These are phyloP conservation scores for Clanis bilineata DNA, from an alignment of 2,888 invertebrate genomes.

Conservation along the genomic window DNA sequence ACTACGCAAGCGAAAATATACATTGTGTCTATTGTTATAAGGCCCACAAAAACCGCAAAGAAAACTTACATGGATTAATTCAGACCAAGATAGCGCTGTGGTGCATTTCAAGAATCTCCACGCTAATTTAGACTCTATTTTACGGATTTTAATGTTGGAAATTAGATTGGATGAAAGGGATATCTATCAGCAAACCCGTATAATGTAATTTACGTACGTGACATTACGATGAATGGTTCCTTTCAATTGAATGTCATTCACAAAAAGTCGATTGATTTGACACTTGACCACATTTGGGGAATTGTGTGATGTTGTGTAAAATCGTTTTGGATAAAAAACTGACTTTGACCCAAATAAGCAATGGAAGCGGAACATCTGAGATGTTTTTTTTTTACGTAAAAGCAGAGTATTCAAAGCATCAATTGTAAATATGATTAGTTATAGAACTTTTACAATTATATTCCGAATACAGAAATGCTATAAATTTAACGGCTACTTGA, in stretches of 20 bases:
- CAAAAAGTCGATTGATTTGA: slow-evolving; percentile 53
- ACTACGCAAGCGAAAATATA: slow-evolving; percentile 24
- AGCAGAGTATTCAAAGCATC: background rate
- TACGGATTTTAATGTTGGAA: background rate
- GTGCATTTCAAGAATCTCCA: background rate
- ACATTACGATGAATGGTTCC: slow-evolving; percentile 45
- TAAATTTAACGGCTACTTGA: too few relatives aligned
- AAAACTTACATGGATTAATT: slow-evolving; percentile 18
- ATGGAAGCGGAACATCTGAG: background rate
- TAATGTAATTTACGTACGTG: slow-evolving; percentile 54
- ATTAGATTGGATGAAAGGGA: slow-evolving; percentile 4
- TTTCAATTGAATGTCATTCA: slow-evolving; percentile 45
- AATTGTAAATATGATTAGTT: too few relatives aligned
- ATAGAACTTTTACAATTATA: too few relatives aligned
- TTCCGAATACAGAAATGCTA: too few relatives aligned
- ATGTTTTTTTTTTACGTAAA: background rate
- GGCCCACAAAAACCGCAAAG: slow-evolving; percentile 2
- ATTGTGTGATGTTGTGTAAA: slow-evolving; percentile 33
- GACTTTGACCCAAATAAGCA: slow-evolving; percentile 41
- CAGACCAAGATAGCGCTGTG: slow-evolving; percentile 23
- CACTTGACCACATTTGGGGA: slow-evolving; percentile 31
- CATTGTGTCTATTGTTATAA: slow-evolving; percentile 21
- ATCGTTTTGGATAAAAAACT: slow-evolving; percentile 28
- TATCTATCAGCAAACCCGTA: slow-evolving; percentile 22
- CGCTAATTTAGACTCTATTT: background rate